Evolutionary conservation across 2,888 invertebrate genomes (phyloP).

Genomic region (Andrena fulva): DNA sequence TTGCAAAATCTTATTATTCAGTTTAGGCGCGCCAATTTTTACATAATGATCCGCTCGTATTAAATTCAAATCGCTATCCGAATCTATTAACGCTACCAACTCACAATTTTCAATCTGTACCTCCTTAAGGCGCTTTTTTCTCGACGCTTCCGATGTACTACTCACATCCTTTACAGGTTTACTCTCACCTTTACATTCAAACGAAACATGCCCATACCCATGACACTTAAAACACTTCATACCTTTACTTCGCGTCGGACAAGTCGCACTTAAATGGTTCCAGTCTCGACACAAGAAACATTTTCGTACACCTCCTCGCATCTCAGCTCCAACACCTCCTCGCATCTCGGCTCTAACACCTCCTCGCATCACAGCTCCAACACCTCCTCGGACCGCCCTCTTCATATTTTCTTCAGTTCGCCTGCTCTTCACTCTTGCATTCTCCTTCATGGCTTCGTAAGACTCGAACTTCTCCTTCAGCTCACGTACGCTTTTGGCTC

Average conservation of each 20-base stretch:
- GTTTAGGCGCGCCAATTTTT: slow-evolving; percentile 25
- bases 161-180: not conserved
- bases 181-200: not conserved
- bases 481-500: slow-evolving; percentile 44
- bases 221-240: slow-evolving; percentile 17
- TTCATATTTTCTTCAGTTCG: slow-evolving; percentile 31
- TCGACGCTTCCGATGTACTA: not conserved
- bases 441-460: slow-evolving; percentile 38
- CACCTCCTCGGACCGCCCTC: slow-evolving; percentile 7
- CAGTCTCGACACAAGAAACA: slow-evolving; percentile 2
- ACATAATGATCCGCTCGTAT: slow-evolving; percentile 11
- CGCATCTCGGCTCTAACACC: not conserved
- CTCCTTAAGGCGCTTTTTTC: not conserved
- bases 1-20: slow-evolving; percentile 17
- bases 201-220: not conserved
- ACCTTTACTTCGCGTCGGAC: slow-evolving; percentile 58
- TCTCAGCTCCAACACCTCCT: too few species aligned
- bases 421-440: slow-evolving; percentile 40
- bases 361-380: not conserved
- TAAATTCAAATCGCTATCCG: slow-evolving; percentile 23
- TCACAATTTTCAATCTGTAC: not conserved
- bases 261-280: slow-evolving; percentile 20
- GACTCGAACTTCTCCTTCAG: slow-evolving; percentile 48
- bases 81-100: slow-evolving; percentile 17
- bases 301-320: not conserved